These are phyloP conservation scores for Chloropsis cyanopogon DNA, from an alignment of 2,113 vertebrate genomes.

Conservation along the genomic window DNA sequence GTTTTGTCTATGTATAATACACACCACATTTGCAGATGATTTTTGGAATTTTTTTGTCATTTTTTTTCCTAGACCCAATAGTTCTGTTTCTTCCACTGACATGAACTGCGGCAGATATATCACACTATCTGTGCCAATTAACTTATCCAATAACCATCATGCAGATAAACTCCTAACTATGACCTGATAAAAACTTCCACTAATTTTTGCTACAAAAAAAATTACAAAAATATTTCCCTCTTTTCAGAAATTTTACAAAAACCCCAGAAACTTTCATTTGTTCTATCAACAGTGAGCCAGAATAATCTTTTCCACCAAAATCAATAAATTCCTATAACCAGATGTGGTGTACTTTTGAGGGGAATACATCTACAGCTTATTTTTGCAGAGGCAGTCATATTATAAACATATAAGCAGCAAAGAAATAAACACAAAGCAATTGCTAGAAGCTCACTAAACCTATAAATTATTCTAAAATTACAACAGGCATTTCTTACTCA, in stretches of 20 bases:
- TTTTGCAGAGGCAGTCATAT: not conserved
- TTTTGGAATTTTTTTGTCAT: not conserved
- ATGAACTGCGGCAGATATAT: not conserved
- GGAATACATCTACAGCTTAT: not conserved
- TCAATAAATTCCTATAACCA: not conserved
- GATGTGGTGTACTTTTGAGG: not conserved
- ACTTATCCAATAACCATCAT: not conserved
- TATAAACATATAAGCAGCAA: not conserved
- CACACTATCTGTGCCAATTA: not conserved
- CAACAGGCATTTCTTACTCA: not conserved
- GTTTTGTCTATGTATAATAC: not conserved
- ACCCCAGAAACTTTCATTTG: not conserved
- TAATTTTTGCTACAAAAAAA: not conserved
- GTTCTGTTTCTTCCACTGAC: not conserved
- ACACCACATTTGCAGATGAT: not conserved
- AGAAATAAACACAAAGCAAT: not conserved
- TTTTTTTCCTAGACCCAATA: not conserved
- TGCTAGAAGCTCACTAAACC: not conserved
- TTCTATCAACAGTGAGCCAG: not conserved
- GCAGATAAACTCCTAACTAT: not conserved
- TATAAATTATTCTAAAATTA: not conserved
- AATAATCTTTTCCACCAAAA: not conserved
- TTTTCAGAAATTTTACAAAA: not conserved
- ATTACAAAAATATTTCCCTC: not conserved
- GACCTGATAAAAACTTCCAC: not conserved